Conservation (phyloP, 2,888 invertebrate species). For the Altica lythri region DNA sequence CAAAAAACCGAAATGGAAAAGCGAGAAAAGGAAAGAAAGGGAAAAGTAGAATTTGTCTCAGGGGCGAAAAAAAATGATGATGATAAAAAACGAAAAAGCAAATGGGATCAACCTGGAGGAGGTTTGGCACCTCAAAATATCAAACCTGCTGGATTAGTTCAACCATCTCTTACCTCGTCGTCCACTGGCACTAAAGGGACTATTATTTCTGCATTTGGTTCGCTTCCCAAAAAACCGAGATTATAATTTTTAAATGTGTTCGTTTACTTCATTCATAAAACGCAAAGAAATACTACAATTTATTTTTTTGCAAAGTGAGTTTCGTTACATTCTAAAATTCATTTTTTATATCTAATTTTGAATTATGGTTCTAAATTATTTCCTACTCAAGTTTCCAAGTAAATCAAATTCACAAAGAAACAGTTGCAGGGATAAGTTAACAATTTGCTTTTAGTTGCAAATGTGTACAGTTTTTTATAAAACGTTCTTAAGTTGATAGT, state of each 20-base stretch:
- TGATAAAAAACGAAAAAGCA: conserved; percentile 84
- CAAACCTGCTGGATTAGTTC: conserved; percentile 72
- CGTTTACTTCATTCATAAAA: too few species aligned
- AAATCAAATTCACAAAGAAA: too few species aligned
- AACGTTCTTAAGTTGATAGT: too few species aligned
- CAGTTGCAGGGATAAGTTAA: too few species aligned
- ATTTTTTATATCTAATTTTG: too few species aligned
- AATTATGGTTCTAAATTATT: too few species aligned
- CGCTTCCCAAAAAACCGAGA: conserved; percentile 80
- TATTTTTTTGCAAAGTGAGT: too few species aligned
- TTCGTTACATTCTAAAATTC: too few species aligned
- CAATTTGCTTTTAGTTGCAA: too few species aligned
- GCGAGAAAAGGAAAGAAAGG: conserved; percentile 86
- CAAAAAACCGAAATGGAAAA: conserved; percentile 93
- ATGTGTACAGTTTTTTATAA: too few species aligned
- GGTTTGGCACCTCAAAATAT: conserved; percentile 60
- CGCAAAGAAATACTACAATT: too few species aligned
- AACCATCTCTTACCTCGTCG: conserved; percentile 76
- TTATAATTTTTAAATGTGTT: conserved; percentile 33
- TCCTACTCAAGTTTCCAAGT: too few species aligned
- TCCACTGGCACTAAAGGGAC: conserved; percentile 90
- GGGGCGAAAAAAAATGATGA: conserved; percentile 71
- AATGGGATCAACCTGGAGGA: conserved; percentile 88
- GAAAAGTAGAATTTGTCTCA: conserved; percentile 82
- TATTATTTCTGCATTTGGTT: conserved; percentile 91